Conservation (phyloP, 30 jellyfish, hydroid and myxozoan genomes). For the Sanderia malayensis region DNA sequence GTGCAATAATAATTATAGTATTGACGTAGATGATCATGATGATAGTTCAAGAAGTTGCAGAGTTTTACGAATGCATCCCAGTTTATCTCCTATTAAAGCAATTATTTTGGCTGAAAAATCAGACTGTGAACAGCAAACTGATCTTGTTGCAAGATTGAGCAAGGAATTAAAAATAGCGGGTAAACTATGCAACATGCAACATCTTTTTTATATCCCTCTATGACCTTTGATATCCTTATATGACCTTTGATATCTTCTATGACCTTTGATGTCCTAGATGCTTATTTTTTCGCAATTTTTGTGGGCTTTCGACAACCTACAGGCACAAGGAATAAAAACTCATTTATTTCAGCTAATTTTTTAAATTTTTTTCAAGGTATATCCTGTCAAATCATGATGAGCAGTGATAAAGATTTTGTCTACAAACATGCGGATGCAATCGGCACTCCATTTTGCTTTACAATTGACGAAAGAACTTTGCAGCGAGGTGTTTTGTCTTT, state of each 20-base stretch:
- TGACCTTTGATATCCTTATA: too few species aligned
- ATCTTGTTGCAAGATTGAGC: constrained; percentile 39
- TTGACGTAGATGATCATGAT: constrained; percentile 22
- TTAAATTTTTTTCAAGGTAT: constrained; percentile 46
- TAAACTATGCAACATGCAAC: too few species aligned
- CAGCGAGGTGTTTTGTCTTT: constrained; percentile 55
- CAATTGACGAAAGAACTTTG: constrained; percentile 35
- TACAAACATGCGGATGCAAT: constrained; percentile 47
- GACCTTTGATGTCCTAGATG: too few species aligned
- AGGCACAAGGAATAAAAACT: too few species aligned
- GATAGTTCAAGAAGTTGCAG: neutral
- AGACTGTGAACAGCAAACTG: constrained; percentile 27
- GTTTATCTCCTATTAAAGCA: constrained; percentile 46
- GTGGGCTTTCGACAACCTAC: too few species aligned
- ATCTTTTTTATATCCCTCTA: too few species aligned
- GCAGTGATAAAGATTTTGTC: neutral
- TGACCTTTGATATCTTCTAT: too few species aligned
- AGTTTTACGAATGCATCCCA: constrained; percentile 55
- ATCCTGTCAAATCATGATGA: constrained; percentile 24
- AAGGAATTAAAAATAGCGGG: constrained; percentile 55
- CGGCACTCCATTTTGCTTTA: constrained; percentile 61
- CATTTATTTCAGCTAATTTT: too few species aligned
- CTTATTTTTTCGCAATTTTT: too few species aligned
- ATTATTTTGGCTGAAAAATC: constrained; percentile 23
- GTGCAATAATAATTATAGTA: too few species aligned